phyloP scores from a whole-genome alignment of 2,888 invertebrate genomes.

The Epirrhoe tristata region DNA sequence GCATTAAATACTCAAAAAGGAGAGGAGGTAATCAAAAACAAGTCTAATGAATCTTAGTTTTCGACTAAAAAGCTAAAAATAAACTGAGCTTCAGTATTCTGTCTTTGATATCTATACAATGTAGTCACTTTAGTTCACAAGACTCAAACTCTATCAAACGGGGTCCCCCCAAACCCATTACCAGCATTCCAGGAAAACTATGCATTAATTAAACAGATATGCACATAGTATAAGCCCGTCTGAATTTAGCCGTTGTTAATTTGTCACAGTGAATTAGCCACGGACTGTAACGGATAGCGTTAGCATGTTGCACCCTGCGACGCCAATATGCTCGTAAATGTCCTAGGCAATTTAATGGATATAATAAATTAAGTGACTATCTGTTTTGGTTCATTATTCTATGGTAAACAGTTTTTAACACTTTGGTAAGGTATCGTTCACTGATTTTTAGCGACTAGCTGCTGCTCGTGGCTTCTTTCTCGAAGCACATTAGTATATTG shows the following conservation, averaged over 20 bases:
- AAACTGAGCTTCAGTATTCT: too few relatives aligned
- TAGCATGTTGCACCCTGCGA: slow-evolving; percentile 82
- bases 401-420: slow-evolving; percentile 7
- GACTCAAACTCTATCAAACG: slow-evolving; percentile 10
- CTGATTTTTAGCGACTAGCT: too few relatives aligned
- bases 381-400: slow-evolving; percentile 50
- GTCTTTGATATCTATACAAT: too few relatives aligned
- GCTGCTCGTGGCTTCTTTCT: too few relatives aligned
- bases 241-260: slow-evolving; percentile 83
- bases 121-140: slow-evolving; percentile 3
- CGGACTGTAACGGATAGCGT: slow-evolving; percentile 80
- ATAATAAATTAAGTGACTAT: slow-evolving; percentile 65
- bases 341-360: slow-evolving; percentile 75
- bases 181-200: slow-evolving; percentile 37
- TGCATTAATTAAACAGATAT: slow-evolving; percentile 41
- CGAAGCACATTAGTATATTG: too few relatives aligned
- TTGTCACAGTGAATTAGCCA: slow-evolving; percentile 85
- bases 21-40: too few relatives aligned
- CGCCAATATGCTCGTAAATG: slow-evolving; percentile 83
- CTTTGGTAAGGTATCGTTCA: background rate
- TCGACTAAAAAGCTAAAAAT: too few relatives aligned
- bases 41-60: too few relatives aligned
- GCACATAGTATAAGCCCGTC: slow-evolving; percentile 50
- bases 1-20: too few relatives aligned
- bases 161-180: slow-evolving; percentile 26